Conservation (phyloP, 2,113 vertebrate genomes). For the Odocoileus virginianus region DNA sequence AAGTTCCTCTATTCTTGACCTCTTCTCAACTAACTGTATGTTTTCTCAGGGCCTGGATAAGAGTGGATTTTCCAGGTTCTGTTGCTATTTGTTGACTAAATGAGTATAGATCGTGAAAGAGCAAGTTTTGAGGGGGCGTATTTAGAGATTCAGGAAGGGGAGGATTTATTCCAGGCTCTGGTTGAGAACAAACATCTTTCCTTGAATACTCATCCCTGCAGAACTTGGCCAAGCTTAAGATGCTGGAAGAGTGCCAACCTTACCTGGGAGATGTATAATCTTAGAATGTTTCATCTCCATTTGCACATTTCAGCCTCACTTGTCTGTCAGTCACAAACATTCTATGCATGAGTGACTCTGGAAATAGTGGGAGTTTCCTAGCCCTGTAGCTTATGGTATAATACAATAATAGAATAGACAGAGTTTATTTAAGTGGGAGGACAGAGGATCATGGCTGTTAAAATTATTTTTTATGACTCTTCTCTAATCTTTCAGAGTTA, state of each 20-base stretch:
- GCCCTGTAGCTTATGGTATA: constrained; percentile 34
- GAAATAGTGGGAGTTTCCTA: constrained; percentile 61
- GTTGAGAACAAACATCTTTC: background rate
- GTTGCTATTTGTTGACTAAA: constrained; percentile 42
- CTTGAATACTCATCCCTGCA: background rate
- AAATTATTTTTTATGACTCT: constrained; percentile 61
- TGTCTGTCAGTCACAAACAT: constrained; percentile 36
- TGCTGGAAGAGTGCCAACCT: constrained; percentile 27
- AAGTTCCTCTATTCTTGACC: background rate
- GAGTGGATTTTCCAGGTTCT: background rate
- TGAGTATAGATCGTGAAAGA: background rate
- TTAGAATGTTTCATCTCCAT: constrained; percentile 57
- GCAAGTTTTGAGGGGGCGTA: constrained; percentile 32
- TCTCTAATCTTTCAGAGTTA: constrained; percentile 52
- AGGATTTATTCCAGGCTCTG: background rate
- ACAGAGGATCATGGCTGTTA: constrained; percentile 50
- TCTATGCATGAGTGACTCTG: constrained; percentile 58
- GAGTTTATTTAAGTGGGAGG: constrained; percentile 60
- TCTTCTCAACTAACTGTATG: background rate
- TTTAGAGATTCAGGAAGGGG: background rate
- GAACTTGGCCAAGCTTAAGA: background rate
- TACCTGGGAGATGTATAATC: constrained; percentile 52
- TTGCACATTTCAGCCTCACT: constrained; percentile 50
- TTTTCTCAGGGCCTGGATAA: background rate
- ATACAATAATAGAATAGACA: constrained; percentile 51